A percentile compares a stretch with the other conserved stretches of the same genome.
phyloP scores from a whole-genome alignment of 1,140 invertebrate species.

The Acyrthosiphon pisum region DNA sequence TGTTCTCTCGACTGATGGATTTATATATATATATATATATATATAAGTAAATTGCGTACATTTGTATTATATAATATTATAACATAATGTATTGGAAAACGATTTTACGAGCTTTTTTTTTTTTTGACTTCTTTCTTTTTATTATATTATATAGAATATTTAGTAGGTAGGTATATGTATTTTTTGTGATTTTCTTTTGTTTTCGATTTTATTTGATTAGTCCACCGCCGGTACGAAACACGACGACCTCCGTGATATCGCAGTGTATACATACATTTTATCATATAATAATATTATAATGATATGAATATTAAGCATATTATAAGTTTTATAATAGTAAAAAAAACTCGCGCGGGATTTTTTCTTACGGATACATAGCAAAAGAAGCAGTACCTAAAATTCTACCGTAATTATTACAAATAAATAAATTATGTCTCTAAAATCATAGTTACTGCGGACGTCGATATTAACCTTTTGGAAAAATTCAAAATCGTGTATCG shows the following conservation, averaged over 20 bases:
- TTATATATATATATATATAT: conserved; percentile 14
- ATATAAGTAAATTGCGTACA: neutral
- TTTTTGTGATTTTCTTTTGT: neutral
- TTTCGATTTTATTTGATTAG: neutral
- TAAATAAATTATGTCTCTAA: neutral
- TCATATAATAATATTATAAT: neutral
- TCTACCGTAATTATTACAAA: neutral
- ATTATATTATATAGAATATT: neutral
- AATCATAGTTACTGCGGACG: neutral
- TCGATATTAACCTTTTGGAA: neutral
- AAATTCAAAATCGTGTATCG: neutral
- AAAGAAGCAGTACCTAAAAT: neutral
- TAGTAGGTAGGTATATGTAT: neutral
- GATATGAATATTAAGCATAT: neutral
- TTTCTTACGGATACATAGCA: neutral
- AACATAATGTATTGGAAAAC: neutral
- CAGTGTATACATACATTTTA: neutral
- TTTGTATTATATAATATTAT: neutral
- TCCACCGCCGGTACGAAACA: neutral
- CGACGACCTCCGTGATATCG: neutral
- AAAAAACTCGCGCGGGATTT: neutral
- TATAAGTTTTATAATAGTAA: neutral
- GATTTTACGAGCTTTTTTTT: neutral
- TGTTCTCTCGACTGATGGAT: conserved; percentile 27
- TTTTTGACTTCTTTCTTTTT: neutral